phyloP scores from a whole-genome alignment of 2,113 vertebrate species.

The Aptenodytes patagonicus region DNA sequence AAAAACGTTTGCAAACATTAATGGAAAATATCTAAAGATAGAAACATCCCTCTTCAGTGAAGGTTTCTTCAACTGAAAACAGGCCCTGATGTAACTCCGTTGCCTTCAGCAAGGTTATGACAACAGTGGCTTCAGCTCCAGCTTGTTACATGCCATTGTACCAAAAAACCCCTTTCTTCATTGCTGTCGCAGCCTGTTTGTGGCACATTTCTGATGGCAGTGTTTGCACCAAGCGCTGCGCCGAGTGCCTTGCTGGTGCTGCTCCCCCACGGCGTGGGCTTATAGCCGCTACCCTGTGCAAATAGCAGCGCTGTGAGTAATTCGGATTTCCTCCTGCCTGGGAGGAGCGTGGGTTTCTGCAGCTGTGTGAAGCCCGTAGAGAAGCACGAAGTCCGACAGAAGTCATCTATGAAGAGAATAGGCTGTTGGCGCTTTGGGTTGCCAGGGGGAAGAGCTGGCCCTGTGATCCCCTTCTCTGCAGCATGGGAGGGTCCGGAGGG shows the following conservation, averaged over 20 bases:
- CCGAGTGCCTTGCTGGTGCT: not conserved
- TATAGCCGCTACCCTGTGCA: rapidly evolving
- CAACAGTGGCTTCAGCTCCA: not conserved
- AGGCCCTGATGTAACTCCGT: rapidly evolving
- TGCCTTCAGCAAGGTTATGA: not conserved
- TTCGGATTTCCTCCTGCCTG: not conserved
- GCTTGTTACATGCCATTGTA: rapidly evolving
- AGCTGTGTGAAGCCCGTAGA: not conserved
- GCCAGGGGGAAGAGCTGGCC: not conserved
- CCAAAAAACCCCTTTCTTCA: not conserved
- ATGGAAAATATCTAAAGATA: not conserved
- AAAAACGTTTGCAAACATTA: not conserved
- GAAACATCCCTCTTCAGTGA: not conserved
- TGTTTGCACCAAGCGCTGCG: not conserved
- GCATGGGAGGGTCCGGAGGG: rapidly evolving
- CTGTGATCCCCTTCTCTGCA: not conserved
- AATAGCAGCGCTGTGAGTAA: rapidly evolving
- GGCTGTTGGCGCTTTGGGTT: not conserved
- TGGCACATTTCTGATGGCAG: rapidly evolving
- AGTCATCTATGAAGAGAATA: not conserved
- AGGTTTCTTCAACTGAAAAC: not conserved
- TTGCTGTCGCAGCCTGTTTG: rapidly evolving
- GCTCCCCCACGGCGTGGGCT: rapidly evolving
- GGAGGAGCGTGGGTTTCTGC: not conserved
- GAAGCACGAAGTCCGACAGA: rapidly evolving